phyloP scores from a whole-genome alignment of 1,140 invertebrate species.

The Cephus cinctus region DNA sequence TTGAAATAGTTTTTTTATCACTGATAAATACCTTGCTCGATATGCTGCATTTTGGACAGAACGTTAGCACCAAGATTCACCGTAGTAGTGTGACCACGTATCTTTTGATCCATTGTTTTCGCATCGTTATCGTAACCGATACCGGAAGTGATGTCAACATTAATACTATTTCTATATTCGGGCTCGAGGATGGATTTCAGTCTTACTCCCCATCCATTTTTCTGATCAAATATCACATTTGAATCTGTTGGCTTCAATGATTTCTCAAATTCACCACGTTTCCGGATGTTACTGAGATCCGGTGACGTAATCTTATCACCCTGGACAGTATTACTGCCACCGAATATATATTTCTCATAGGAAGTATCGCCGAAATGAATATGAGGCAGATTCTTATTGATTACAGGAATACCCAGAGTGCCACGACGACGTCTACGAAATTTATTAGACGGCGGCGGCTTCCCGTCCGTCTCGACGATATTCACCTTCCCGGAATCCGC shows the following conservation, averaged over 20 bases:
- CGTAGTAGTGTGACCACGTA: slow-evolving; percentile 30
- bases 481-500: slow-evolving; percentile 80
- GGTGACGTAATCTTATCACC: not conserved
- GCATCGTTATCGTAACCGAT: not conserved
- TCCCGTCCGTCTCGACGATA: slow-evolving; percentile 83
- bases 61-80: slow-evolving; percentile 30
- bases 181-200: slow-evolving; percentile 5
- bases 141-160: not conserved
- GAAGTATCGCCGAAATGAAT: slow-evolving; percentile 58
- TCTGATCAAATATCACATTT: slow-evolving; percentile 2
- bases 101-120: slow-evolving; percentile 14
- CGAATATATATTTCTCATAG: slow-evolving; percentile 51
- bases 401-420: slow-evolving; percentile 12
- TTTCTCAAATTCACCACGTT: not conserved
- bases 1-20: too few relatives aligned
- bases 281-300: not conserved
- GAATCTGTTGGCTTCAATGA: slow-evolving; percentile 1
- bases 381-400: slow-evolving; percentile 49
- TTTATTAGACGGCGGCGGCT: slow-evolving; percentile 77
- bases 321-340: slow-evolving; percentile 13
- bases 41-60: too few relatives aligned
- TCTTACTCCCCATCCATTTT: slow-evolving; percentile 6
- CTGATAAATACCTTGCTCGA: too few relatives aligned
- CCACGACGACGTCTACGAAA: slow-evolving; percentile 63
- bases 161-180: not conserved